These are phyloP conservation scores for Hydractinia echinata DNA, from an alignment of 30 jellyfish, hydroid and myxozoan species.

Conservation along the genomic window DNA sequence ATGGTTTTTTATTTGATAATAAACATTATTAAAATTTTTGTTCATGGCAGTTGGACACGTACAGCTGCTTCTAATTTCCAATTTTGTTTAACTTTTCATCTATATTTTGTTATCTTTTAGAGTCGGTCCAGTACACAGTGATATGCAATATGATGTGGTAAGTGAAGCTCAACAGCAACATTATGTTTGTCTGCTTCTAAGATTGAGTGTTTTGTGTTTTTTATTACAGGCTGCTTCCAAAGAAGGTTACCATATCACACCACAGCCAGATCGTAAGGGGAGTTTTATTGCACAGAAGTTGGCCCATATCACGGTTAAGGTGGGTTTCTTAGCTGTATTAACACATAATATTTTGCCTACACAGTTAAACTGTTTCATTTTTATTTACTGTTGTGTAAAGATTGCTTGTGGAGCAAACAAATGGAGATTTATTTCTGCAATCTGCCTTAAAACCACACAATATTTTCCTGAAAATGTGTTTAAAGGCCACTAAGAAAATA, in stretches of 20 bases:
- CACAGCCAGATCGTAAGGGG: constrained; percentile 34
- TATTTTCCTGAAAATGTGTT: too few species aligned
- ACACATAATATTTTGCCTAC: not conserved
- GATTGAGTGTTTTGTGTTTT: not conserved
- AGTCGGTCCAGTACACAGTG: constrained; percentile 94
- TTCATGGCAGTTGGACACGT: not conserved
- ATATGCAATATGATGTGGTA: constrained; percentile 60
- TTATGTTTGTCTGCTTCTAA: not conserved
- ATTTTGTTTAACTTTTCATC: not conserved
- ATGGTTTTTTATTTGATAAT: not conserved
- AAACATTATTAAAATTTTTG: not conserved
- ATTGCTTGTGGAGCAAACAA: too few species aligned
- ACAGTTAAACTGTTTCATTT: too few species aligned
- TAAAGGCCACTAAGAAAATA: too few species aligned
- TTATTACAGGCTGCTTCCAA: constrained; percentile 59
- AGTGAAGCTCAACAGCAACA: not conserved
- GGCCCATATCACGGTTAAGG: constrained; percentile 69
- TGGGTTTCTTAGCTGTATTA: not conserved
- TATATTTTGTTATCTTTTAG: constrained; percentile 25
- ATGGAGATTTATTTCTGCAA: too few species aligned
- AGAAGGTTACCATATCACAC: constrained; percentile 72
- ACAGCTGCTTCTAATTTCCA: not conserved
- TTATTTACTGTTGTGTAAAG: too few species aligned
- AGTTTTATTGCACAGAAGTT: constrained; percentile 82
- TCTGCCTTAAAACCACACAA: too few species aligned